Conservation (phyloP, 2,888 invertebrate genomes). For the Ethmia dodecea region DNA sequence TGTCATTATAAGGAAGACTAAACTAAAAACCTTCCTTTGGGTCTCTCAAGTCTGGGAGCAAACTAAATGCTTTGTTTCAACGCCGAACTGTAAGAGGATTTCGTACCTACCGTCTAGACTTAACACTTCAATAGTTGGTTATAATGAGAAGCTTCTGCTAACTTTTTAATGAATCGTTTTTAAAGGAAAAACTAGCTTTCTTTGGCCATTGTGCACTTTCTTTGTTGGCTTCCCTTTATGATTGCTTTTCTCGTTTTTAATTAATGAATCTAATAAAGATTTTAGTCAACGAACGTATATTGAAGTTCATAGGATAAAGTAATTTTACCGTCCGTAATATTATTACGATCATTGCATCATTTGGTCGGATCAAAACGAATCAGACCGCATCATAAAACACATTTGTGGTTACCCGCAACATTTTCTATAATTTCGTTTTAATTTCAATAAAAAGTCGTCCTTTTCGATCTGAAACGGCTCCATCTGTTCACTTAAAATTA, state of each 20-base stretch:
- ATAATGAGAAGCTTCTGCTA: constrained; percentile 39
- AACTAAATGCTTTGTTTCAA: constrained; percentile 6
- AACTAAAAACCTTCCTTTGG: too few species aligned
- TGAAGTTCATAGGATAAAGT: constrained; percentile 9
- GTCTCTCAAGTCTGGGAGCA: too few species aligned
- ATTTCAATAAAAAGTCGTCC: constrained; percentile 43
- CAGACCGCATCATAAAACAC: constrained; percentile 33
- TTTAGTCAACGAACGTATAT: not conserved
- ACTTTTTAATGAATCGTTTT: constrained; percentile 44
- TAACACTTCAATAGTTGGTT: constrained; percentile 30
- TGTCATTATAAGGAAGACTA: too few species aligned
- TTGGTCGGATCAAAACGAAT: constrained; percentile 11
- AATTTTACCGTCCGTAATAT: constrained; percentile 1
- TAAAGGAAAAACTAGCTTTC: constrained; percentile 31
- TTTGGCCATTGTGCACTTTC: constrained; percentile 29
- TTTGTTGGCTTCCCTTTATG: constrained; percentile 27
- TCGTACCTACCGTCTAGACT: constrained; percentile 12
- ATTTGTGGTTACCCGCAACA: constrained; percentile 55
- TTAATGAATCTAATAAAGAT: not conserved
- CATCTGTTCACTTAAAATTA: constrained; percentile 55
- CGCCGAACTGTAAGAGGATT: constrained; percentile 12
- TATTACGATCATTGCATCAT: constrained; percentile 10
- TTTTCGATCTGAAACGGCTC: constrained; percentile 32
- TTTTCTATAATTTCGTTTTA: constrained; percentile 60
- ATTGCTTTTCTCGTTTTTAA: not conserved